A percentile compares a stretch with the other conserved stretches of the same genome.
These are phyloP conservation scores for Hyles lineata DNA, from an alignment of 2,888 invertebrate species.

Conservation along the genomic window DNA sequence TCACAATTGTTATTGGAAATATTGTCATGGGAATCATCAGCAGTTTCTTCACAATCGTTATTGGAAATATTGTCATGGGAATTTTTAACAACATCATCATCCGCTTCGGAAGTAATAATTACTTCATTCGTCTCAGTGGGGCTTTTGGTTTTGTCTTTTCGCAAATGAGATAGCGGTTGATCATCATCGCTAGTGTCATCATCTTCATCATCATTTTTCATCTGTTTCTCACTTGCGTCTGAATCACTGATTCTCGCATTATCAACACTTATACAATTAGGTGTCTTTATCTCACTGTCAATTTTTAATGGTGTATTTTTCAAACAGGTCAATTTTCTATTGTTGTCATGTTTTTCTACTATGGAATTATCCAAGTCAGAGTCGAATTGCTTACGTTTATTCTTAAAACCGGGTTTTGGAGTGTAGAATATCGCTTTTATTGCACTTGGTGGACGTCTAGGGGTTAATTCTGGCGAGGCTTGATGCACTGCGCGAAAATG, in stretches of 20 bases:
- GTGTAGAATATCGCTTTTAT: conserved; percentile 51
- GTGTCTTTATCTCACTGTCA: conserved; percentile 36
- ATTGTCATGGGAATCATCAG: conserved; percentile 32
- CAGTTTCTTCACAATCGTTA: conserved; percentile 31
- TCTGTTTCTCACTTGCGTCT: conserved; percentile 29
- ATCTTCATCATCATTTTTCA: conserved; percentile 37
- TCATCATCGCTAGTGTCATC: conserved; percentile 40
- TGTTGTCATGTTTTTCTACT: conserved; percentile 64
- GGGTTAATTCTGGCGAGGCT: conserved; percentile 72
- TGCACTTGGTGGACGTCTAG: conserved; percentile 56
- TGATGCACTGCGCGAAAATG: conserved; percentile 47
- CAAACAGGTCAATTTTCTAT: conserved; percentile 64
- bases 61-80: conserved; percentile 20
- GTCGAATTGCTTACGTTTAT: conserved; percentile 68
- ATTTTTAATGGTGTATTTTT: conserved; percentile 73
- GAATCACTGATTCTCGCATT: conserved; percentile 29
- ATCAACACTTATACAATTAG: conserved; percentile 32
- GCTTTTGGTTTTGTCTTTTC: conserved; percentile 7
- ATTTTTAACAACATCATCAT: conserved; percentile 28
- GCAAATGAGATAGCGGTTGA: conserved; percentile 25
- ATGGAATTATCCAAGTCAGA: conserved; percentile 78
- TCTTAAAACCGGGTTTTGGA: conserved; percentile 56
- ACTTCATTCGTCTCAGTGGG: neutral
- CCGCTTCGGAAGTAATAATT: conserved; percentile 14
- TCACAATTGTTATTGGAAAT: conserved; percentile 7